A percentile compares a stretch with the other conserved stretches of the same genome.
These are phyloP conservation scores for Sterna hirundo DNA, from an alignment of 2,113 vertebrate species.

Conservation along the genomic window DNA sequence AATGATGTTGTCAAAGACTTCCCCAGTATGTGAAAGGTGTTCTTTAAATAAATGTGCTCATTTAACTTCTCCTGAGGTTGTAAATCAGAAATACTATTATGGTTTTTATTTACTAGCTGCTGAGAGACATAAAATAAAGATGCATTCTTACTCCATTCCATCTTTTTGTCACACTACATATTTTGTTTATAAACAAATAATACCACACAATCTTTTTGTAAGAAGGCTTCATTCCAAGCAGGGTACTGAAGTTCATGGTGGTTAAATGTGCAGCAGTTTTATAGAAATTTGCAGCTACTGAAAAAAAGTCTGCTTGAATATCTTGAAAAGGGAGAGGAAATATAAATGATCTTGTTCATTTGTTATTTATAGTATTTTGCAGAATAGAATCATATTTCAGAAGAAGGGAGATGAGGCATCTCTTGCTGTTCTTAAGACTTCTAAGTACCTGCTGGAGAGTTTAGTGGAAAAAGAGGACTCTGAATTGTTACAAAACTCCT, in stretches of 20 bases:
- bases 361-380: not conserved
- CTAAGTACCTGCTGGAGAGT: not conserved
- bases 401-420: not conserved
- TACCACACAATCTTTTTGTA: not conserved
- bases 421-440: not conserved
- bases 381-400: not conserved
- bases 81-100: not conserved
- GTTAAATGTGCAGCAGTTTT: not conserved
- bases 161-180: not conserved
- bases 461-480: not conserved
- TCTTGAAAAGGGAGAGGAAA: not conserved
- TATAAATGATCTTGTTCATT: not conserved
- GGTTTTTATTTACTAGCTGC: conserved; percentile 30
- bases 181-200: conserved; percentile 19
- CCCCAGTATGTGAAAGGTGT: not conserved
- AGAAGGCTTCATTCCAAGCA: not conserved
- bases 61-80: not conserved
- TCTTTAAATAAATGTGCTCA: conserved; percentile 2
- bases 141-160: not conserved
- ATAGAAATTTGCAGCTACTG: not conserved
- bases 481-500: rapidly evolving
- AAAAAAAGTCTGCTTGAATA: not conserved
- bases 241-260: not conserved
- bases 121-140: not conserved
- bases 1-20: not conserved